Evolutionary conservation across 1,140 invertebrate genomes (phyloP), one percentile per base, ranked within the genome.

Genomic region (Bombus difficillimus): DNA sequence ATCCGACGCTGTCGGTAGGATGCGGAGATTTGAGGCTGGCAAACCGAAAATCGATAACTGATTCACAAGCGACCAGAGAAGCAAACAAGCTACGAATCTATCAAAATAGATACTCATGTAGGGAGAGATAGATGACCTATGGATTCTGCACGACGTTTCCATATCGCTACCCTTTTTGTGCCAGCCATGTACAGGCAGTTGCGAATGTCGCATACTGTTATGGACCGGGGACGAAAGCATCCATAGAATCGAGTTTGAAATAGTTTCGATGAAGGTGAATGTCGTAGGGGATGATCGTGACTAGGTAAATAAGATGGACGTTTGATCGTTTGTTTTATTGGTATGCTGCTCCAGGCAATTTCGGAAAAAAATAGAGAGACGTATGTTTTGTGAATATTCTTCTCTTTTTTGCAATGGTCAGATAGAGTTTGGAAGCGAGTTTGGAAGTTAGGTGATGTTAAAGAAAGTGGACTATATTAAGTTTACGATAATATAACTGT

Each of bases 1-100:
- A 81, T 66, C 25, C 32, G 37, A n/a, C 25, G 22, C 3, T 18
- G 74, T 62, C 34, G 25, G 39, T 37, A 22, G 5, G 43, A 25
- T 18, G 25, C 9, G 43, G 18, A 15, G n/a, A 34, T n/a, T n/a
- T 18, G 69, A 28, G 69, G 13, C 39, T 32, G 22, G 64, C 37
- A 66, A 81, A 81, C 66, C 66, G 41, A 73, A 85, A 85, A 88
- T 88, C 87, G 78, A 88, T 88, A 88, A 71, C 69, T 85, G 85
- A 86, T 83, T 86, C 75, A 66, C 80, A 34, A 69, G 5, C 18
- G 41, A 59, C 47, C 73, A 69, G 80, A 43, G 81, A 77, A 86
- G 68, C 77, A 88, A 86, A 88, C 66, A 86, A 43, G 68, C 74
- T 78, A 47, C 32, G 77, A 62, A 64, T 69, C 83, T 59, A 66